These are phyloP conservation scores for Scytalopus superciliaris DNA, from an alignment of 2,113 vertebrate genomes.

Conservation along the genomic window DNA sequence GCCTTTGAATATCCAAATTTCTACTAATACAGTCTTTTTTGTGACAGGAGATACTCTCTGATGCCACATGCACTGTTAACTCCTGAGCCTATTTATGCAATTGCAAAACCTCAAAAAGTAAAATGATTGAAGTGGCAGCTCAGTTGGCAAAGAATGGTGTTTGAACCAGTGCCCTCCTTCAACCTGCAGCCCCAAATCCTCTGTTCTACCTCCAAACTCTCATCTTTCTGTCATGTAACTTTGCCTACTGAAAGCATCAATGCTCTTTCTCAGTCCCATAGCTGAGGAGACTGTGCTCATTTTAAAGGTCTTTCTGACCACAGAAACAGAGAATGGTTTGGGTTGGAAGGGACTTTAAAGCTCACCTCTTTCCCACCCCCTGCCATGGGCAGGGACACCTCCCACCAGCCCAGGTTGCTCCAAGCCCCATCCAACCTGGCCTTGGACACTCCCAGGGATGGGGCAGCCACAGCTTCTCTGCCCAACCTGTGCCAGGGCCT, in stretches of 20 bases:
- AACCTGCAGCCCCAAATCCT: fast-evolving
- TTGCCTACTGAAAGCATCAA: neutral
- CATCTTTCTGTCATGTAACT: fast-evolving
- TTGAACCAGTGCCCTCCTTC: neutral
- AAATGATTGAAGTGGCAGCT: neutral
- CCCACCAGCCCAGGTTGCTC: neutral
- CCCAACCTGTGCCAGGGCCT: neutral
- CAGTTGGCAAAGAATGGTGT: neutral
- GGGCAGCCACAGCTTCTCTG: neutral
- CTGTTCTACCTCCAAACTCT: fast-evolving
- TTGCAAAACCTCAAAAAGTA: neutral
- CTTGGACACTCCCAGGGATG: neutral
- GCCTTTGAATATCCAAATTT: neutral
- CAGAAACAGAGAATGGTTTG: neutral
- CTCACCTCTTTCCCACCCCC: neutral
- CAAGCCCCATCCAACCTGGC: neutral
- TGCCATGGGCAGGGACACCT: neutral
- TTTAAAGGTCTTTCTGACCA: neutral
- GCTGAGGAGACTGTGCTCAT: neutral
- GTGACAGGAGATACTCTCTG: too few species aligned
- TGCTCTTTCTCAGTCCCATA: too few species aligned
- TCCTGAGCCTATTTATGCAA: neutral
- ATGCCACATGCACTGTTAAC: neutral
- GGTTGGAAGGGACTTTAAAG: neutral
- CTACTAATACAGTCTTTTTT: neutral